Evolutionary conservation across 2,888 invertebrate species (phyloP), one percentile per base, ranked within the genome.

Genomic region (Ornithoptera alexandrae): DNA sequence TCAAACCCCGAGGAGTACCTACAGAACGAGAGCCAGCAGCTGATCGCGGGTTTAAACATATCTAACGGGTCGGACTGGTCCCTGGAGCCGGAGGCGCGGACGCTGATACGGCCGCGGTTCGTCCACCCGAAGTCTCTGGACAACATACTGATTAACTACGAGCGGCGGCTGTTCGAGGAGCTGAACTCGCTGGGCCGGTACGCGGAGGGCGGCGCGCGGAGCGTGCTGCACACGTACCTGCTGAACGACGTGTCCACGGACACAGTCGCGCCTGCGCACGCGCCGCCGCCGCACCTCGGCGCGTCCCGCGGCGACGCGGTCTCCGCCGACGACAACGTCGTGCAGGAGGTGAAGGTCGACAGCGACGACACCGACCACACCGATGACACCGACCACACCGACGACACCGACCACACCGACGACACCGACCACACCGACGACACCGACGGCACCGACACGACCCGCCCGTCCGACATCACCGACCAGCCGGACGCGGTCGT

Each of bases 71-170:
- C 95, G 0, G 95, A 95, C 75, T 95, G 95, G 95, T 93, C 95
- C 46, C 85, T 93, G 1, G 94, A 95, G 70, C 92, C 94, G 65
- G 93, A 93, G 72, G 88, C 93, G 2, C 84, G 93, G 60, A 89
- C 93, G 12, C 81, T 94, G 46, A 93, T 95, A 46, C 87, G 95
- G 68, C 94, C 95, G 1, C 90, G 94, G 69, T 94, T 90, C 78
- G 92, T 96, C 42, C 95, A 96, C 77, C 96, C 96, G 0, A 96
- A 96, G 80, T 95, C 94, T 69, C 81, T 96, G 65, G 96, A 96
- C 84, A 94, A 95, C 65, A 93, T 95, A 67, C 85, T 96, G 69
- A 86, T 96, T 10, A 95, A 95, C 79, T 95, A 96, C 83, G 95
- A 96, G 84, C 91, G 95, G 78, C 94, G 94, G 83, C 88, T 95